Conservation (phyloP, 2,113 vertebrate species). For the Saccopteryx leptura region DNA sequence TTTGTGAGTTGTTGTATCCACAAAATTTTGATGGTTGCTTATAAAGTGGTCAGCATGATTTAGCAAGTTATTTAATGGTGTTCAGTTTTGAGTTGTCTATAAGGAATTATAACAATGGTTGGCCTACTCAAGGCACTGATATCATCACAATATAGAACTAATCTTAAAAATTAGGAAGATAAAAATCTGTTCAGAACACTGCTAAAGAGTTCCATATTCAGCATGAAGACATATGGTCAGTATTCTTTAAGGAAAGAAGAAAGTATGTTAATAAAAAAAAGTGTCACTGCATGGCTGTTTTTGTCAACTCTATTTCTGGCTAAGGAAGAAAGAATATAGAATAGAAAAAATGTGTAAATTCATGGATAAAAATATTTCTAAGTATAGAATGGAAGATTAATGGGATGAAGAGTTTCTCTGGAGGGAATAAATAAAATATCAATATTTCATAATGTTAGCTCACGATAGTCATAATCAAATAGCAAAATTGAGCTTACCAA, state of each 20-base stretch:
- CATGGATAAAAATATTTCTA: background rate
- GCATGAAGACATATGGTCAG: background rate
- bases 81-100: background rate
- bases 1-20: background rate
- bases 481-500: background rate
- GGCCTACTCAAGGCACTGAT: background rate
- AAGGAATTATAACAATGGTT: background rate
- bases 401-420: background rate
- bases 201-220: slow-evolving; percentile 23
- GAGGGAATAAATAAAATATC: background rate
- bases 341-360: background rate
- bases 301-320: slow-evolving; percentile 41
- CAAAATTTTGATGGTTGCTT: background rate
- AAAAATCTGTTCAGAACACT: background rate
- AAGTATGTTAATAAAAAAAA: background rate
- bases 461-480: background rate
- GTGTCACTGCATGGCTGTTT: background rate
- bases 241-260: background rate
- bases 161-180: background rate
- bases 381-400: background rate
- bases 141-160: background rate
- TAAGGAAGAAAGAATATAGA: background rate
- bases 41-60: background rate
- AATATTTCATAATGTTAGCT: background rate
- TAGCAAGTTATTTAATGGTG: background rate